Evolutionary conservation across 2,113 vertebrate species (phyloP).

Genomic region (Ailuropoda melanoleuca): DNA sequence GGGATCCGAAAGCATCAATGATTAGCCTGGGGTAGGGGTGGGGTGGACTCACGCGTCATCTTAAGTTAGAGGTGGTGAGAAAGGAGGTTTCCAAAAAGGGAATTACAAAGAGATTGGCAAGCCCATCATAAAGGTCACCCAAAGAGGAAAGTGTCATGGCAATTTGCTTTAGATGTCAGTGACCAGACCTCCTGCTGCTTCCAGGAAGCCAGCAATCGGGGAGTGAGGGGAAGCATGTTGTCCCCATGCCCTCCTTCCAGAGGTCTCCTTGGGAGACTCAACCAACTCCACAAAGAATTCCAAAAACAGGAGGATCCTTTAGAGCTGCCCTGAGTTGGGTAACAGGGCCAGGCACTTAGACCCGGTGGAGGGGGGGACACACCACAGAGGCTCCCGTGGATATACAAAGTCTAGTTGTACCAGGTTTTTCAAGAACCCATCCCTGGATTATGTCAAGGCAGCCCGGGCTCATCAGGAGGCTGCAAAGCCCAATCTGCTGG

Average conservation of each 20-base stretch:
- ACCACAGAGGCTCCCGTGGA: rapidly evolving
- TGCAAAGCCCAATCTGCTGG: not conserved
- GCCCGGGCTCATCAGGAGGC: not conserved
- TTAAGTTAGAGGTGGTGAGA: not conserved
- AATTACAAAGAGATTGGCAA: not conserved
- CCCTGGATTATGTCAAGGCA: not conserved
- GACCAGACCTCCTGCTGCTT: not conserved
- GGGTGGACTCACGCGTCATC: not conserved
- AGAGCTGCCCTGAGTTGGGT: not conserved
- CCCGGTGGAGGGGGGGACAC: rapidly evolving
- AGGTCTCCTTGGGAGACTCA: not conserved
- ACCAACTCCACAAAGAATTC: not conserved
- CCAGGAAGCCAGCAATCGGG: not conserved
- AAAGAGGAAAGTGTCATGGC: not conserved
- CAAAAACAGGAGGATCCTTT: not conserved
- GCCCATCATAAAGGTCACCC: too few relatives aligned
- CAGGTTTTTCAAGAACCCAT: not conserved
- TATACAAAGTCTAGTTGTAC: too few relatives aligned
- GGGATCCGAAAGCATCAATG: not conserved
- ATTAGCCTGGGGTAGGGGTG: rapidly evolving
- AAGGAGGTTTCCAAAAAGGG: not conserved
- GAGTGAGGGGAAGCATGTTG: not conserved
- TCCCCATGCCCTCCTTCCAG: not conserved
- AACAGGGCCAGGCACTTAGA: not conserved
- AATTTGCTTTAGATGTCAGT: not conserved